Evolutionary conservation across 2,797 vertebrate species (phyloP).

Genomic region (Megaceryle alcyon): DNA sequence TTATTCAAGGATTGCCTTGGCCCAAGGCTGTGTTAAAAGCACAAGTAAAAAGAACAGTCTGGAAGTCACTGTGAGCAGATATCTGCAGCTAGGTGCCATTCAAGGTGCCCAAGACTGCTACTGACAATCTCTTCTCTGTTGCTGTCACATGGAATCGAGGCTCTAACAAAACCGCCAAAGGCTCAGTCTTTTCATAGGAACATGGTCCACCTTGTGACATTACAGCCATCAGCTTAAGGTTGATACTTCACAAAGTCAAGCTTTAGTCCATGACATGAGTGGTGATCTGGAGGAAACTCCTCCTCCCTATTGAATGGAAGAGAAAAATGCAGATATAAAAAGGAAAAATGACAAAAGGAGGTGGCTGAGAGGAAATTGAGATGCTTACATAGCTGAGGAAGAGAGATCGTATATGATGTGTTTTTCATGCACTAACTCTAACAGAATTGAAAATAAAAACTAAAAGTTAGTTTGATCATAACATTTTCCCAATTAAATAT

Average conservation of each 20-base stretch:
- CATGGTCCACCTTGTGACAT: not conserved
- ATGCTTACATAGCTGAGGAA: not conserved
- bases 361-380: not conserved
- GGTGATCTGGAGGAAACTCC: not conserved
- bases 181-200: not conserved
- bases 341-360: not conserved
- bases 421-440: not conserved
- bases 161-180: not conserved
- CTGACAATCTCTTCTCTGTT: not conserved
- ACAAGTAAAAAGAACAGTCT: not conserved
- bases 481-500: not conserved
- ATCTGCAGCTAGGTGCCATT: not conserved
- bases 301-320: not conserved
- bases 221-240: not conserved
- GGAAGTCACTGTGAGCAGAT: not conserved
- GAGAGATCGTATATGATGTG: not conserved
- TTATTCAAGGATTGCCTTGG: not conserved
- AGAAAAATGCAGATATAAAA: not conserved
- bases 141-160: not conserved
- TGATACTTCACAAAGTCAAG: not conserved
- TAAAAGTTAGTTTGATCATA: not conserved
- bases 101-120: not conserved
- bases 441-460: not conserved
- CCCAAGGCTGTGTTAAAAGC: not conserved
- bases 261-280: not conserved